Conservation (phyloP, 2,888 invertebrate genomes). For the Drosophila limbata region DNA sequence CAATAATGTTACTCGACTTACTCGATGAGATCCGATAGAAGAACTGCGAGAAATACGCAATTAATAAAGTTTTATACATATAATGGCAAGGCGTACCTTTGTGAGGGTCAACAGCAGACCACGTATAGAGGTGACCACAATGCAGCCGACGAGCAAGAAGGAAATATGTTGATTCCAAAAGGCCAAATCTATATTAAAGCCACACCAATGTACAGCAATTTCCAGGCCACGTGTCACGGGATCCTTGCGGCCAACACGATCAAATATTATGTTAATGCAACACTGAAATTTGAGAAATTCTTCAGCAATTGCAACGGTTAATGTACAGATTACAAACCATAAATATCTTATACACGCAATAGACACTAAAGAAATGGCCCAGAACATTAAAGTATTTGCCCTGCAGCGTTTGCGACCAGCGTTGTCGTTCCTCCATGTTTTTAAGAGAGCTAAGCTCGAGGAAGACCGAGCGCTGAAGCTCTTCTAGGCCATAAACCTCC, state of each 20-base stretch:
- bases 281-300: slow-evolving; percentile 87
- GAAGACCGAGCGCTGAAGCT: slow-evolving; percentile 96
- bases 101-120: slow-evolving; percentile 98
- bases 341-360: slow-evolving; percentile 99
- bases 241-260: slow-evolving; percentile 99
- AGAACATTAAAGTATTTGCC: slow-evolving; percentile 99
- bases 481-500: slow-evolving; percentile 95
- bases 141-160: slow-evolving; percentile 98
- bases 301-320: not conserved
- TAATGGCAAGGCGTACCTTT: slow-evolving; percentile 88
- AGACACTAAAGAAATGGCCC: slow-evolving; percentile 99
- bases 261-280: slow-evolving; percentile 99
- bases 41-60: slow-evolving; percentile 89
- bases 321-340: slow-evolving; percentile 90
- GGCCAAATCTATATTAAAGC: slow-evolving; percentile 97
- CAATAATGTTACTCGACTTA: slow-evolving; percentile 99
- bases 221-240: slow-evolving; percentile 98
- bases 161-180: slow-evolving; percentile 99
- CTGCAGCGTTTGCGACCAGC: slow-evolving; percentile 98
- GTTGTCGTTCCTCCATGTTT: slow-evolving; percentile 95
- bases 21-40: slow-evolving; percentile 99
- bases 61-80: not conserved
- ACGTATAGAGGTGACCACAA: slow-evolving; percentile 98
- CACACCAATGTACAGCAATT: slow-evolving; percentile 98
- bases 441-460: slow-evolving; percentile 97